Percentiles rank a stretch among this genome's conserved stretches.
phyloP scores from a whole-genome alignment of 2,888 invertebrate genomes.

The Zaprionus obscuricornis region DNA sequence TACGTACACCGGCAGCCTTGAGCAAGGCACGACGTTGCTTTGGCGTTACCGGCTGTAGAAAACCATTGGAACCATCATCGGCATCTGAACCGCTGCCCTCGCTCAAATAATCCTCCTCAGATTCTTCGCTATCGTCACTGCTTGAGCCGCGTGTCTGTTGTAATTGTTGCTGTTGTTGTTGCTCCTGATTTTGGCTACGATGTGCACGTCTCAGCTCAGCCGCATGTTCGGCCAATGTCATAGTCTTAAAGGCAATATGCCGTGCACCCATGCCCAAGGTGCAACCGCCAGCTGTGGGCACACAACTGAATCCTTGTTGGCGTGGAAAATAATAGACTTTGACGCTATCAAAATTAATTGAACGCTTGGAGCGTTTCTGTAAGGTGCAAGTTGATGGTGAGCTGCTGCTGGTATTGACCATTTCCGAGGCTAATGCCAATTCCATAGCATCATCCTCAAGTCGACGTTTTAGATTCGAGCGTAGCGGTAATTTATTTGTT shows the following conservation, averaged over 20 bases:
- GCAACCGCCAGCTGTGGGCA: conserved; percentile 94
- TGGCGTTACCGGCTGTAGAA: conserved; percentile 95
- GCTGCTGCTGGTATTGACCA: conserved; percentile 23
- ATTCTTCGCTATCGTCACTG: conserved; percentile 93
- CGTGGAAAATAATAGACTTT: conserved; percentile 98
- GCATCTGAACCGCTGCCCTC: conserved; percentile 92
- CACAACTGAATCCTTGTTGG: conserved; percentile 95
- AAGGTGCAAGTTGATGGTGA: conserved; percentile 5
- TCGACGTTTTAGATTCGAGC: conserved; percentile 89
- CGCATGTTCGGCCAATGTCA: conserved; percentile 94
- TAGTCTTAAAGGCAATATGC: conserved; percentile 88
- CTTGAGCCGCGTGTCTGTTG: conserved; percentile 84
- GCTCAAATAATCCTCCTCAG: conserved; percentile 89
- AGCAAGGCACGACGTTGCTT: conserved; percentile 94
- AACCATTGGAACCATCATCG: conserved; percentile 95
- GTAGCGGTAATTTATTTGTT: conserved; percentile 68
- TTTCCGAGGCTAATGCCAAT: conserved; percentile 60
- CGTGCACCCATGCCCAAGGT: conserved; percentile 95
- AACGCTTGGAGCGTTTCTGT: conserved; percentile 88
- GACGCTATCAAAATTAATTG: conserved; percentile 94
- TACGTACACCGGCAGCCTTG: conserved; percentile 95
- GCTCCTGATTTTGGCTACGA: conserved; percentile 88
- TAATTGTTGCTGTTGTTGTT: conserved; percentile 40
- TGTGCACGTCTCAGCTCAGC: conserved; percentile 94
- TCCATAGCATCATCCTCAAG: conserved; percentile 83